Evolutionary conservation across 2,888 invertebrate species (phyloP), one percentile per base, ranked within the genome.

Genomic region (Tricholauxania praeusta): DNA sequence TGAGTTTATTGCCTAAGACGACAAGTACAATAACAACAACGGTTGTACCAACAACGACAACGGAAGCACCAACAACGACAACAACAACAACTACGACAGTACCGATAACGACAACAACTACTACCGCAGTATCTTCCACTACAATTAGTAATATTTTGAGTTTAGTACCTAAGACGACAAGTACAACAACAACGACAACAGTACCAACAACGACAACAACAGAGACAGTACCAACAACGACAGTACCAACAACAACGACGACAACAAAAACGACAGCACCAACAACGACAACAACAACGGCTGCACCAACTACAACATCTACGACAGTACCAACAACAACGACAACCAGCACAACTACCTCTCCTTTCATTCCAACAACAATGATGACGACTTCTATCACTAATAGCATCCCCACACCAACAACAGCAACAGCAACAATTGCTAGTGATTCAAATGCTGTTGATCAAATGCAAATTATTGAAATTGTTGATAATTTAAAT

Each of bases 401-500:
- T 64, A 64, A 59, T 62, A 49, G n/a, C 48, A 48, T 71, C 17
- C 68, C 71, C 22, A 53, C 70, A n/a, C n/a, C n/a, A n/a, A 39
- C 39, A 68, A 4, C 48, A 55, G 10, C 55, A 66, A 71, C 51
- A 53, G 64, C 73, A 71, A 60, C 72, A 75, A 74, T 65, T 19
- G 65, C 69, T 52, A 28, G 74, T 66, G 72, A 67, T 72, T 63
- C 73, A 75, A 55, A 69, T 74, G 74, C 78, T 81, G 82, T 84
- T 82, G 84, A 86, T 82, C 84, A 84, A 78, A 77, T 80, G 78
- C 84, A 86, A 82, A 81, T 86, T 79, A 75, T 83, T 77, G 80
- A 80, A 77, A 82, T 86, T 78, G 82, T 86, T 78, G 79, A 82
- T 72, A 83, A 84, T 81, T 84, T 86, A 78, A 85, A 85, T 83